Base-by-base conservation (phyloP, 1,140 invertebrate genomes). In the Pantala flavescens region DNA sequence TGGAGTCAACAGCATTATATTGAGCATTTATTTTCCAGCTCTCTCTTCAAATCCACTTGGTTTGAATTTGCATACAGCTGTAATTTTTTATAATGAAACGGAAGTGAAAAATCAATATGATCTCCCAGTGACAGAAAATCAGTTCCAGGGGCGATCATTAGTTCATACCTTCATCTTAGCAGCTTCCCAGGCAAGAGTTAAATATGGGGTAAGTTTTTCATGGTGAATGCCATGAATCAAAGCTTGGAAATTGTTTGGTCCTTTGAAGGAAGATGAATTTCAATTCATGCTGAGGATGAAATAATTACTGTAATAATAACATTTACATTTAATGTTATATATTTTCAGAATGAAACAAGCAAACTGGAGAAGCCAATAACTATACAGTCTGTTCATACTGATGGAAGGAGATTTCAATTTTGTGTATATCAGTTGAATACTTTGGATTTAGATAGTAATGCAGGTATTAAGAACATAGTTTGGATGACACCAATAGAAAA, bases 381-480 rank as follows among this genome's bases (percentile, higher is more conserved):
- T 36, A 80, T 95, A 12, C 94, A 96, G 79, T 90, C 90, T 79
- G 84, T 96, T 76, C 90, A 94, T 72, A 89, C 90, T 0, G 89
- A 94, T 80, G 88, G 91, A 19, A 83, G 87, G 75, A 81, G 83
- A 10, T 93, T 93, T 79, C 88, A 94, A 79, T 95, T 96, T 81
- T 89, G 89, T 12, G 86, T 93, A 49, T 88, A 93, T 76, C 93
- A 96, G 82, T 83, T 97, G n/a, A 96, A 96, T 79, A 94, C 92
- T 1, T 82, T 95, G 23, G 84, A 92, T 81, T 77, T 93, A 7
- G 84, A 88, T 80, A 83, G 84, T 3, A 72, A 73, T 7, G 82
- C 86, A 42, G 87, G 87, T n/a, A 81, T 85, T 1, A 93, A 90
- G 80, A 96, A 97, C 83, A 86, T 91, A 77, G 93, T 90, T 86